Percentiles rank a stretch among this genome's conserved stretches.
Evolutionary conservation across 2,888 invertebrate genomes (phyloP).

Genomic region (Napeogenes inachia): DNA sequence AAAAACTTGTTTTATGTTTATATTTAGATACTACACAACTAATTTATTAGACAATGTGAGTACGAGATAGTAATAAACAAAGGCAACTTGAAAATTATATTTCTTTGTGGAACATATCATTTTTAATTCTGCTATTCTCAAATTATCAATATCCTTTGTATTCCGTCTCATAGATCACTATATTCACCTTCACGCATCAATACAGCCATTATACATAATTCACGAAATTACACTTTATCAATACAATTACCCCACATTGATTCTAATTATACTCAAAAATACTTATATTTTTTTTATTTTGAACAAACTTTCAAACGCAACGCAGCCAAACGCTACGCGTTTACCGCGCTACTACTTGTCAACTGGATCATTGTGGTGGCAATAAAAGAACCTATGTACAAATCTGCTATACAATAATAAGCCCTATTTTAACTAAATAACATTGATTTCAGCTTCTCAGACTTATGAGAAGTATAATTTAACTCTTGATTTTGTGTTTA

Average conservation of each 20-base stretch:
- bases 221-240: slow-evolving; percentile 9
- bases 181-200: slow-evolving; percentile 19
- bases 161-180: neutral
- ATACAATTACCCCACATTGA: slow-evolving; percentile 9
- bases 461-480: neutral
- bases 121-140: neutral
- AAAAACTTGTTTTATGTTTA: too few relatives aligned
- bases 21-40: too few relatives aligned
- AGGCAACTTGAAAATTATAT: neutral
- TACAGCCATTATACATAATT: neutral
- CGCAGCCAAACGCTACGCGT: slow-evolving; percentile 39
- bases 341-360: slow-evolving; percentile 58
- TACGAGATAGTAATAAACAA: too few relatives aligned
- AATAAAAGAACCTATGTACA: slow-evolving; percentile 11
- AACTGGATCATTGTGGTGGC: slow-evolving; percentile 9
- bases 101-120: neutral
- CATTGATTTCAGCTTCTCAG: neutral
- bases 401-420: neutral
- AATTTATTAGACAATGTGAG: too few relatives aligned
- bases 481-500: slow-evolving; percentile 7
- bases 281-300: slow-evolving; percentile 5
- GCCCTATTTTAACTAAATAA: neutral
- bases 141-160: neutral
- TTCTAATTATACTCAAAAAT: slow-evolving; percentile 3
- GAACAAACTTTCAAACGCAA: slow-evolving; percentile 15